Conservation (phyloP, 64 coral and sea anemone genomes). For the Stichodactyla mertensii region DNA sequence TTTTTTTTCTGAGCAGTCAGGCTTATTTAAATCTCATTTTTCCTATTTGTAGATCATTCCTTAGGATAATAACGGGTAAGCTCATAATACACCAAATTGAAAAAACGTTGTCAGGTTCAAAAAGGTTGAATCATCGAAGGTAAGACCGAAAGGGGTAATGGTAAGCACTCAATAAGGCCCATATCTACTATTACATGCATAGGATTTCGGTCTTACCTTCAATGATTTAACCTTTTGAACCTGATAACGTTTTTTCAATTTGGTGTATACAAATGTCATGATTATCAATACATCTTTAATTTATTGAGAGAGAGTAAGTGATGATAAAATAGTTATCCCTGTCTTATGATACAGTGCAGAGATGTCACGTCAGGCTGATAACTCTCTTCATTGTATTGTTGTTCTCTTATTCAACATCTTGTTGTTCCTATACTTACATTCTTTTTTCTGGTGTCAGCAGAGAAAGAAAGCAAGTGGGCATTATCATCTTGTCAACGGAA, state of each 20-base stretch:
- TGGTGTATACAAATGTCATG: not conserved
- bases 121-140: too few species aligned
- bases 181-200: too few species aligned
- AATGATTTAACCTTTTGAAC: too few species aligned
- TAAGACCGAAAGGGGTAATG: too few species aligned
- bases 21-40: not conserved
- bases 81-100: too few species aligned
- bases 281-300: not conserved
- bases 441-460: not conserved
- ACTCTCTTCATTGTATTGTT: not conserved
- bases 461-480: not conserved
- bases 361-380: slow-evolving; percentile 21
- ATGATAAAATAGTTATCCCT: slow-evolving; percentile 26
- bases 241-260: too few species aligned
- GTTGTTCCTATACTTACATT: not conserved
- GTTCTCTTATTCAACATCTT: not conserved
- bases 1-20: too few species aligned
- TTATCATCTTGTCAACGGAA: not conserved
- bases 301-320: not conserved
- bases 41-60: not conserved
- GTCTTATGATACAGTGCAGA: slow-evolving; percentile 1
- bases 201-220: too few species aligned
- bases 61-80: not conserved
- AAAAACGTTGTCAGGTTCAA: too few species aligned
- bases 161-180: too few species aligned